These are phyloP conservation scores for Xylophagus ater DNA, from an alignment of 2,888 invertebrate genomes.

Conservation along the genomic window DNA sequence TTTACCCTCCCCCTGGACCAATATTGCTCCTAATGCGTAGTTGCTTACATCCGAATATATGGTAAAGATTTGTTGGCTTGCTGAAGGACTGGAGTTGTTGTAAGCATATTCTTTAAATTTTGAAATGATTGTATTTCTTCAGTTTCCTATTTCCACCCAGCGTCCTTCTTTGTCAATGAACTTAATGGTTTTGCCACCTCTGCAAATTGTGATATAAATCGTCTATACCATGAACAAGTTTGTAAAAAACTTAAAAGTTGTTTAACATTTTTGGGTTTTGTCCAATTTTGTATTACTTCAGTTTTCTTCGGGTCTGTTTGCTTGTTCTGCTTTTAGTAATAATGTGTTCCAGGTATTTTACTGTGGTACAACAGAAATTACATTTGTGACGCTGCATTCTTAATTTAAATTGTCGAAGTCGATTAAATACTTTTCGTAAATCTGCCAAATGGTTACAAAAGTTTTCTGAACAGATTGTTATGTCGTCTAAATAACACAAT, in stretches of 20 bases:
- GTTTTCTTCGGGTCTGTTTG: conserved; percentile 24
- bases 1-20: conserved; percentile 21
- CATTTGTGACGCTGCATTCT: conserved; percentile 23
- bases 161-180: conserved; percentile 20
- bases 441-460: conserved; percentile 24
- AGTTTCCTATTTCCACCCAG: conserved; percentile 20
- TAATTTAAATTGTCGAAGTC: conserved; percentile 20
- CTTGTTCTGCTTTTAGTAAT: conserved; percentile 23
- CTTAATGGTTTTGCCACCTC: conserved; percentile 23
- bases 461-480: conserved; percentile 21
- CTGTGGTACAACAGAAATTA: conserved; percentile 15
- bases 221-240: conserved; percentile 25
- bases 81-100: conserved; percentile 15
- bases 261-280: conserved; percentile 20
- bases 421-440: conserved; percentile 21
- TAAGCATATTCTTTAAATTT: conserved; percentile 15
- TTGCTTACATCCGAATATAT: conserved; percentile 23
- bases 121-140: conserved; percentile 18
- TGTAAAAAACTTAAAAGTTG: conserved; percentile 23
- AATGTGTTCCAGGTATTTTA: conserved; percentile 26
- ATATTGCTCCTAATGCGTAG: conserved; percentile 22
- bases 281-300: conserved; percentile 20
- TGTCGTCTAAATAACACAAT: conserved; percentile 25
- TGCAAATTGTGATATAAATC: conserved; percentile 28
- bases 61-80: conserved; percentile 20